Conservation (phyloP, 2,797 vertebrate species). For the Pagetopsis macropterus region DNA sequence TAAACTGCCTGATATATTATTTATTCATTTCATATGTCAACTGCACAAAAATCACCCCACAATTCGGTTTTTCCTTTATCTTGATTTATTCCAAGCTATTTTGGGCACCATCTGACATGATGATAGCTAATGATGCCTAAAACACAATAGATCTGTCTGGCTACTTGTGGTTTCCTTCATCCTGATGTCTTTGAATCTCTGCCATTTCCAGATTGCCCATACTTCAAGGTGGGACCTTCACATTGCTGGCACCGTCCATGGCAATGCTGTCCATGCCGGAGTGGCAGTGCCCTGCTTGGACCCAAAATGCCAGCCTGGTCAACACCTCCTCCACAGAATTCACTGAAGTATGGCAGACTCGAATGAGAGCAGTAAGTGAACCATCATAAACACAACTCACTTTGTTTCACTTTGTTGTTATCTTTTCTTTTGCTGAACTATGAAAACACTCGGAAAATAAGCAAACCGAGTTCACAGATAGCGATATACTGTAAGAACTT, state of each 20-base stretch:
- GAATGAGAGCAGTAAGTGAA: constrained; percentile 90
- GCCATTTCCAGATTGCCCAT: constrained; percentile 88
- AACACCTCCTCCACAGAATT: constrained; percentile 89
- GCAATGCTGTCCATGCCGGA: constrained; percentile 93
- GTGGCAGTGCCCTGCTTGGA: constrained; percentile 95
- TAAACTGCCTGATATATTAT: no score
- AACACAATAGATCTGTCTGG: constrained; percentile 1
- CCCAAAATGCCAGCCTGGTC: constrained; percentile 88
- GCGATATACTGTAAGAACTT: not conserved
- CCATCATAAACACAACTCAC: not conserved
- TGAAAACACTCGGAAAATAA: not conserved
- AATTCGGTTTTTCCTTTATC: no score
- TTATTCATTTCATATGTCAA: no score
- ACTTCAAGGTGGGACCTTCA: constrained; percentile 95
- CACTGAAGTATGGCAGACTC: constrained; percentile 91
- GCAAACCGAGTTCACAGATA: not conserved
- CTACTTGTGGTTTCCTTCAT: not conserved
- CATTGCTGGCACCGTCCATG: constrained; percentile 90
- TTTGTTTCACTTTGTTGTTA: no score
- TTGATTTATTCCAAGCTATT: not conserved
- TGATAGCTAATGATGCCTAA: not conserved
- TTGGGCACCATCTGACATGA: not conserved
- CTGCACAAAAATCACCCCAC: no score
- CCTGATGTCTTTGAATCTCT: not conserved
- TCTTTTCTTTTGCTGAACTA: not conserved